Conservation (phyloP, 1,140 invertebrate species). For the Calliphora vicina region DNA sequence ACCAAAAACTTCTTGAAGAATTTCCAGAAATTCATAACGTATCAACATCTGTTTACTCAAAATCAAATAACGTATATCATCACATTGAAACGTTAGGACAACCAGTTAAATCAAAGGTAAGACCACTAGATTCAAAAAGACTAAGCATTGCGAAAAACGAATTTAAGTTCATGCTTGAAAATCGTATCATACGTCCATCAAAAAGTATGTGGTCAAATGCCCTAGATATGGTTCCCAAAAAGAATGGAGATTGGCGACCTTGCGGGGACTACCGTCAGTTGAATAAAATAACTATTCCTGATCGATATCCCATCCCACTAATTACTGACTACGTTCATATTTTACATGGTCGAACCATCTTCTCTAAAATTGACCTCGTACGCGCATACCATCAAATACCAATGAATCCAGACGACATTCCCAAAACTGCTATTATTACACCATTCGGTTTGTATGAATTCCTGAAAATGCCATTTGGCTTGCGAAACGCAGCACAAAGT, state of each 20-base stretch:
- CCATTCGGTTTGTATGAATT: conserved; percentile 62
- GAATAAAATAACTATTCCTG: not conserved
- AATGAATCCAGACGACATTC: not conserved
- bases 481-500: conserved; percentile 56
- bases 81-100: not conserved
- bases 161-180: not conserved
- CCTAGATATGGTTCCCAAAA: not conserved
- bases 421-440: conserved; percentile 53
- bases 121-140: not conserved
- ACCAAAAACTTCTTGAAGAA: not conserved
- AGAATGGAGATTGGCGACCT: not conserved
- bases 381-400: not conserved
- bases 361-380: not conserved
- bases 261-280: not conserved
- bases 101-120: not conserved
- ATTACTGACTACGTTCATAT: not conserved
- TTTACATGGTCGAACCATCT: not conserved
- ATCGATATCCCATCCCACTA: not conserved
- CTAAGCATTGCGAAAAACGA: not conserved
- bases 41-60: not conserved
- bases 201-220: not conserved
- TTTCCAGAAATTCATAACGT: not conserved
- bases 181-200: not conserved
- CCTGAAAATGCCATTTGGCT: conserved; percentile 56
- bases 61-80: not conserved